Evolutionary conservation across 2,888 invertebrate genomes (phyloP), one percentile per base, ranked within the genome.

Genomic region (Coelinius sp.): DNA sequence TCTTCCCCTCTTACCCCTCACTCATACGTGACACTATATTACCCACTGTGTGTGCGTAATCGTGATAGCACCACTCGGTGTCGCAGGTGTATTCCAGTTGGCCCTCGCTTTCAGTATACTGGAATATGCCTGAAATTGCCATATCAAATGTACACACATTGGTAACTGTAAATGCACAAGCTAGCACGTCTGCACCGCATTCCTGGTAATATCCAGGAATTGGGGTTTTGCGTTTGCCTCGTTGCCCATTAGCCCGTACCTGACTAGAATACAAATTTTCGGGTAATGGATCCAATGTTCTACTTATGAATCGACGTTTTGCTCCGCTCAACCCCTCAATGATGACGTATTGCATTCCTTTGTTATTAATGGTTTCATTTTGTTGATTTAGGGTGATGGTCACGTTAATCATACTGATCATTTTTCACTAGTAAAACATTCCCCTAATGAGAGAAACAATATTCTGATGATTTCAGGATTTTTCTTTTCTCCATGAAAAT

Each of bases 131-230:
- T 68, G 70, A 74, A 76, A 78, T 76, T 74, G 71, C 68, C 63
- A 41, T 66, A 72, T 64, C 72, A 70, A 63, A 68, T 74, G 73
- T 75, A 73, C 70, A 75, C 68, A 75, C 65, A 73, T 73, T 31
- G 71, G 73, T 46, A 73, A 76, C 73, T 76, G 73, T 75, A 75
- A 76, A 78, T 78, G 74, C 73, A 52, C 73, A 31, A 67, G 62
- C 70, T 66, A 63, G 71, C 68, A 64, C 73, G 63, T 76, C 71
- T 66, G 68, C 70, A 71, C 66, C 68, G 56, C 71, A 73, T 76
- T 75, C 71, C 70, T 65, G 52, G 78, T 79, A 81, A 81, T 81
- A 82, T 81, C 78, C 77, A 78, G 76, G 78, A 77, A 82, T 82
- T 78, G 79, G 76, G 77, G 71, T 77, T 81, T 79, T 77, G 75